A percentile compares a stretch with the other conserved stretches of the same genome.
Evolutionary conservation across 2,888 invertebrate genomes (phyloP).

Genomic region (Coleophora flavipennella): DNA sequence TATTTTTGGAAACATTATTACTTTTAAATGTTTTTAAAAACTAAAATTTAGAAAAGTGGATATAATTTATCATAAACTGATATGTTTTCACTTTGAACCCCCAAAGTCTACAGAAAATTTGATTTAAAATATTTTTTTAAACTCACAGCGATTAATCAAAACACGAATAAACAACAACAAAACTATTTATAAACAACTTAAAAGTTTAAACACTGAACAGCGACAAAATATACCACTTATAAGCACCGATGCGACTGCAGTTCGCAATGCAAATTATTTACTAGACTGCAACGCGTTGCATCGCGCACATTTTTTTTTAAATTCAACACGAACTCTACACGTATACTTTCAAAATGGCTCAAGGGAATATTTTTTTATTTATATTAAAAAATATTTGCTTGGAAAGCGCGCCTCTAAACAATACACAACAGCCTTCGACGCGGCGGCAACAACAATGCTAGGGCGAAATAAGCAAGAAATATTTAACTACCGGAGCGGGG

Average conservation of each 20-base stretch:
- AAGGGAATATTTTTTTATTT: constrained; percentile 21
- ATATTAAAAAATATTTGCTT: constrained; percentile 48
- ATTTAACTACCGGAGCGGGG: constrained; percentile 71
- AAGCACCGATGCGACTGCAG: constrained; percentile 53
- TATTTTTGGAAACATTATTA: background rate
- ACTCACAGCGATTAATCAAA: constrained; percentile 34
- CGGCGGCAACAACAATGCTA: constrained; percentile 72
- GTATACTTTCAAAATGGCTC: constrained; percentile 11
- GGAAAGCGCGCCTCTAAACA: constrained; percentile 59
- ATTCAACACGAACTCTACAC: constrained; percentile 12
- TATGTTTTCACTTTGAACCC: too few relatives aligned
- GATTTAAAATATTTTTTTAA: constrained; percentile 27
- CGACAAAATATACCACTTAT: constrained; percentile 61
- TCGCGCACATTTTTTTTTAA: constrained; percentile 25
- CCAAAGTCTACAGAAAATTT: too few relatives aligned
- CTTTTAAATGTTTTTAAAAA: background rate
- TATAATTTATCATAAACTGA: too few relatives aligned
- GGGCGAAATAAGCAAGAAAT: constrained; percentile 74
- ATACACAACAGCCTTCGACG: constrained; percentile 67
- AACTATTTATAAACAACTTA: constrained; percentile 37
- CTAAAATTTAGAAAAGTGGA: too few relatives aligned
- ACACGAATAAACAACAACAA: constrained; percentile 23
- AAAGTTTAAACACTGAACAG: constrained; percentile 54
- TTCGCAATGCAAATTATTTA: constrained; percentile 66
- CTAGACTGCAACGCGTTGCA: constrained; percentile 53